A percentile compares a stretch with the other conserved stretches of the same genome.
These are phyloP conservation scores for Plutella xylostella DNA, from an alignment of 2,888 invertebrate genomes.

Conservation along the genomic window DNA sequence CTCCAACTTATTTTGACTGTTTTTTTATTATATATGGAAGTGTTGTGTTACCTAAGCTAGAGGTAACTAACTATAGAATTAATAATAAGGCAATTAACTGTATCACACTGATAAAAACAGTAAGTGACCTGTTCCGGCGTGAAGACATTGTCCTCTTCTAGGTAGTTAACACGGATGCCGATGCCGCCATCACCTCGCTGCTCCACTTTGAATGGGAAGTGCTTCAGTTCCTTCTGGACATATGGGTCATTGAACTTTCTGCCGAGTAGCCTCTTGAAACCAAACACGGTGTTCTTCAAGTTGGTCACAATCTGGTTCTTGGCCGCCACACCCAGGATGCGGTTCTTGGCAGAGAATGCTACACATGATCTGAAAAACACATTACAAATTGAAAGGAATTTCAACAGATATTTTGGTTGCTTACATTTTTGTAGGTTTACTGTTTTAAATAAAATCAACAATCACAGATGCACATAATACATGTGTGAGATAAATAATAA, in stretches of 20 bases:
- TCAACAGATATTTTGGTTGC: no score
- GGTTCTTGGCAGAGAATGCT: conserved; percentile 92
- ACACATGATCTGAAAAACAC: conserved; percentile 90
- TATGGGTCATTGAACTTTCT: conserved; percentile 89
- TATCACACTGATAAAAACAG: no score
- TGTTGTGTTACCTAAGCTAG: no score
- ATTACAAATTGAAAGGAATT: no score
- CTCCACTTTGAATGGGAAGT: conserved; percentile 83
- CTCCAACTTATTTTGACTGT: no score
- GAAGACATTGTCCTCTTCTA: conserved; percentile 87
- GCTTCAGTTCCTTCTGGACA: conserved; percentile 84
- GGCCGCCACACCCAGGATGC: conserved; percentile 95
- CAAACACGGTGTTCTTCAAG: conserved; percentile 95
- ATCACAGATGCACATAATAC: no score
- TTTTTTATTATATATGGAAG: no score
- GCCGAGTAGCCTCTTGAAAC: conserved; percentile 94
- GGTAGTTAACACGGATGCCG: conserved; percentile 89
- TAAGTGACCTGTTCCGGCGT: conserved; percentile 83
- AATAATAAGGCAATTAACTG: no score
- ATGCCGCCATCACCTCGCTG: conserved; percentile 83
- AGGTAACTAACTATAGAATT: no score
- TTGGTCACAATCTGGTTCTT: conserved; percentile 98
- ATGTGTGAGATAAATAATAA: no score
- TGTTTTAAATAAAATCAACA: no score
- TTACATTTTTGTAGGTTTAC: no score